A percentile compares a stretch with the other conserved stretches of the same genome.
phyloP scores from a whole-genome alignment of 2,797 vertebrate genomes.

The Sebastes trivittatus region DNA sequence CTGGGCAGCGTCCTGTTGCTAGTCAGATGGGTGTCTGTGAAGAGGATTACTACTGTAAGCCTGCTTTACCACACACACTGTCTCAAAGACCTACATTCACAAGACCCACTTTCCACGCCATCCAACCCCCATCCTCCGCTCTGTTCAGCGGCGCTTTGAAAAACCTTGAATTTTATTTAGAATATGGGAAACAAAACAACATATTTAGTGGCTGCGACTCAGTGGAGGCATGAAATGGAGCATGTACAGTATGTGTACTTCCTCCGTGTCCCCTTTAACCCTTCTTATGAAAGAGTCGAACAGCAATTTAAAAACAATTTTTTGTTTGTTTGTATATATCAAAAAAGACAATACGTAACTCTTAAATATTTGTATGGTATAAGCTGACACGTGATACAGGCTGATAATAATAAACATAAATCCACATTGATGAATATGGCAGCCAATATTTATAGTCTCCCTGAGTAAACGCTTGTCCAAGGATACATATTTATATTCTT shows the following conservation, averaged over 20 bases:
- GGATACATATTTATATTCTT: background rate
- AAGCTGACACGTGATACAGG: background rate
- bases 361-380: background rate
- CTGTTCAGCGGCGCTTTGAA: conserved; percentile 9
- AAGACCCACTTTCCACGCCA: conserved; percentile 75
- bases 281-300: background rate
- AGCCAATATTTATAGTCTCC: background rate
- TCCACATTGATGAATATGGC: background rate
- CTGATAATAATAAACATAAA: background rate
- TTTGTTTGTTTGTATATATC: background rate
- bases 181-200: conserved; percentile 9
- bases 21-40: conserved; percentile 86
- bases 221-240: background rate
- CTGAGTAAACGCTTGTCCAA: background rate
- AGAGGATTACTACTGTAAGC: conserved; percentile 85
- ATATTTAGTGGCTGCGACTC: background rate
- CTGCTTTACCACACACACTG: conserved; percentile 79
- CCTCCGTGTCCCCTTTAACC: background rate
- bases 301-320: background rate
- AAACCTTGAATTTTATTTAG: conserved; percentile 21
- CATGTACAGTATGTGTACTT: background rate
- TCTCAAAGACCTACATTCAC: conserved; percentile 83
- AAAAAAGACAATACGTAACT: background rate
- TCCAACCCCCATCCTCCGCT: conserved; percentile 24
- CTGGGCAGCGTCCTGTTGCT: conserved; percentile 77